Percentiles rank a stretch among this genome's conserved stretches.
Conservation (phyloP, 2,113 vertebrate genomes). For the Enhydra lutris region DNA sequence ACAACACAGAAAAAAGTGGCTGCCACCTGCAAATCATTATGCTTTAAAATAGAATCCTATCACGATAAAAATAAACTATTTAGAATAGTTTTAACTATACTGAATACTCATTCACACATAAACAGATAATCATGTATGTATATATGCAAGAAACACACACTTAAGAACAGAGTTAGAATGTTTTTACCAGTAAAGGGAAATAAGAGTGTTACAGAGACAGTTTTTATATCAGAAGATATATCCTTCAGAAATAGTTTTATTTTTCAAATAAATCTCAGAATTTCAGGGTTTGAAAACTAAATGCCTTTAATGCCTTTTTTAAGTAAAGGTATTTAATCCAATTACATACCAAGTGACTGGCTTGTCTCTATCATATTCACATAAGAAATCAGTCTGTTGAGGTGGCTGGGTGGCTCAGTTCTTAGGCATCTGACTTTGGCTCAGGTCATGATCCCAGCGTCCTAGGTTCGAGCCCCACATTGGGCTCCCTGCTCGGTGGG, state of each 20-base stretch:
- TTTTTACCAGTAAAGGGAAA: background rate
- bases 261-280: background rate
- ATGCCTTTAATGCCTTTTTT: background rate
- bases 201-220: background rate
- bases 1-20: background rate
- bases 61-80: background rate
- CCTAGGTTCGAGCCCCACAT: too few relatives aligned
- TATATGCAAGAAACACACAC: background rate
- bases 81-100: background rate
- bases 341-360: background rate
- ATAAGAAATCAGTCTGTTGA: background rate
- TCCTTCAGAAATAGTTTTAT: background rate
- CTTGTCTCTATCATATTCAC: background rate
- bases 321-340: background rate
- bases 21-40: background rate
- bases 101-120: background rate
- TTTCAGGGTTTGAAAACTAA: background rate
- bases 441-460: too few relatives aligned
- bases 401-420: too few relatives aligned
- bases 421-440: too few relatives aligned
- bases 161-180: background rate
- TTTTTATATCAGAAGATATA: background rate
- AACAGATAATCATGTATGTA: background rate
- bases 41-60: background rate
- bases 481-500: too few relatives aligned